Percentiles rank a stretch among this genome's conserved stretches.
Evolutionary conservation across 2,888 invertebrate species (phyloP).

Genomic region (Quadroppia sp.): DNA sequence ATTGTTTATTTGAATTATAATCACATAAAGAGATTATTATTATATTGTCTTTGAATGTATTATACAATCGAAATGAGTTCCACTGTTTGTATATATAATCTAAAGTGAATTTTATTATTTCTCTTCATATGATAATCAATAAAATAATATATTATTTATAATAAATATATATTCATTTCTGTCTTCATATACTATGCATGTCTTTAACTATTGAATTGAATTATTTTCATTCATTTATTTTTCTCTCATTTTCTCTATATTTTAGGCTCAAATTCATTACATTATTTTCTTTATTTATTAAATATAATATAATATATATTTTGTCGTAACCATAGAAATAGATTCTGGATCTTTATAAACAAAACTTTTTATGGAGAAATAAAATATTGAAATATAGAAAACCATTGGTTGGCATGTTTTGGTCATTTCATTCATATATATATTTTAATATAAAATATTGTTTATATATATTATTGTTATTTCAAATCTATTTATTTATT

Average conservation of each 20-base stretch:
- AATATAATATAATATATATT: constrained; percentile 25
- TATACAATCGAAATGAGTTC: too few relatives aligned
- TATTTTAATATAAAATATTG: background rate
- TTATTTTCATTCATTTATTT: background rate
- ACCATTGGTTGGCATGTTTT: background rate
- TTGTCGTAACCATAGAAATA: constrained; percentile 30
- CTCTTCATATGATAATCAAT: too few relatives aligned
- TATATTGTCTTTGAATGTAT: too few relatives aligned
- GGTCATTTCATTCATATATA: background rate
- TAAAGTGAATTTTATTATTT: too few relatives aligned
- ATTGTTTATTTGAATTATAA: too few relatives aligned
- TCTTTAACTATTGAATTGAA: background rate
- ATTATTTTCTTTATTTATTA: constrained; percentile 30
- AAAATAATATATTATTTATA: too few relatives aligned
- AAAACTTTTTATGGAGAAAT: background rate
- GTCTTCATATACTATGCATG: background rate
- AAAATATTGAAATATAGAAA: constrained; percentile 1
- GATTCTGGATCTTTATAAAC: constrained; percentile 22
- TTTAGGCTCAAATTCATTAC: constrained; percentile 7
- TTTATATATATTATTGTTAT: background rate
- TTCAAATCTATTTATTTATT: constrained; percentile 47
- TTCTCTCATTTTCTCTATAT: background rate
- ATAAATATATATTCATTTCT: background rate
- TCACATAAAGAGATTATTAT: too few relatives aligned
- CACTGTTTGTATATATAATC: too few relatives aligned